Evolutionary conservation across 2,888 invertebrate genomes (phyloP).

Genomic region (Xanthorhoe spadicearia): DNA sequence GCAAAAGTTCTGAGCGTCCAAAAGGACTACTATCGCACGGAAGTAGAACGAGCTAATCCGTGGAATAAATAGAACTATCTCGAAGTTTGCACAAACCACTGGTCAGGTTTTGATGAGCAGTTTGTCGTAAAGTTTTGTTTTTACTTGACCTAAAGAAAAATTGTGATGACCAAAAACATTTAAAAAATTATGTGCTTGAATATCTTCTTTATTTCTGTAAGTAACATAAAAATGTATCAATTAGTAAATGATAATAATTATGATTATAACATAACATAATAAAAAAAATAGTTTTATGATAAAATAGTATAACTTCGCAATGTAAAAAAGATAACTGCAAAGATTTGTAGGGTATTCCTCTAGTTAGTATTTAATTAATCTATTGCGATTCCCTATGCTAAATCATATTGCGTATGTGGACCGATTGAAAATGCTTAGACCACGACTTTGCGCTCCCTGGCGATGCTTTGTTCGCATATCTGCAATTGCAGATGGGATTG

Average conservation of each 20-base stretch:
- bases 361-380: neutral
- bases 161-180: too few species aligned
- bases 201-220: too few species aligned
- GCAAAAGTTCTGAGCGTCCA: slow-evolving; percentile 15
- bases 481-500: slow-evolving; percentile 10
- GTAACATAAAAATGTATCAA: too few species aligned
- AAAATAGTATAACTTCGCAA: too few species aligned
- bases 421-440: neutral
- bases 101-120: neutral
- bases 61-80: neutral
- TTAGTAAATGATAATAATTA: too few species aligned
- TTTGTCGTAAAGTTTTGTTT: neutral
- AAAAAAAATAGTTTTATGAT: too few species aligned
- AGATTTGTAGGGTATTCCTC: neutral
- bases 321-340: neutral
- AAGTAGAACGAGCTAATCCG: slow-evolving; percentile 17
- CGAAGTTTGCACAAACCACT: neutral
- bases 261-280: too few species aligned
- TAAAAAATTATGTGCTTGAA: too few species aligned
- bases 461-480: slow-evolving; percentile 12
- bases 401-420: neutral
- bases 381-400: neutral
- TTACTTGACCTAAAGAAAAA: neutral
- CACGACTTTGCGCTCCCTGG: neutral
- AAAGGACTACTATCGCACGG: slow-evolving; percentile 19